Conservation (phyloP, 2,888 invertebrate species). For the Dryadula phaetusa region DNA sequence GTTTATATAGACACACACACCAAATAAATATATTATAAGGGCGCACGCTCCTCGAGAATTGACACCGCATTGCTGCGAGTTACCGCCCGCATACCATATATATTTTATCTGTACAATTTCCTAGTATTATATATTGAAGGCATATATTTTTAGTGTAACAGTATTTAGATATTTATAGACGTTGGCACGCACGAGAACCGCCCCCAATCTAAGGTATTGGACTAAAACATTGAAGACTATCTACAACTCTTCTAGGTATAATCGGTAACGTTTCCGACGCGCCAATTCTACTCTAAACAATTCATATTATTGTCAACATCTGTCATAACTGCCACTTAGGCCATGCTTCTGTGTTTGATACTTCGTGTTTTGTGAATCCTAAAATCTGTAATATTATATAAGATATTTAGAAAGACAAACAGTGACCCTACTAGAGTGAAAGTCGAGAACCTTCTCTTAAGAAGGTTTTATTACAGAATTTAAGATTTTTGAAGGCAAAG, state of each 20-base stretch:
- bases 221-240: conserved; percentile 51
- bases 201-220: conserved; percentile 46
- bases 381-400: conserved; percentile 23
- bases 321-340: conserved; percentile 24
- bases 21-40: conserved; percentile 63
- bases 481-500: conserved; percentile 10
- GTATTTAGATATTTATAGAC: conserved; percentile 35
- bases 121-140: conserved; percentile 35
- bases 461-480: conserved; percentile 20
- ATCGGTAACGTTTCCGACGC: conserved; percentile 39
- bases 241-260: conserved; percentile 47
- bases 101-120: conserved; percentile 42
- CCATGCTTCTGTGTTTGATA: conserved; percentile 15
- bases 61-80: conserved; percentile 70
- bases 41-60: conserved; percentile 76
- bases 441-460: background rate
- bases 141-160: conserved; percentile 27
- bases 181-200: conserved; percentile 42
- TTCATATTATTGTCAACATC: conserved; percentile 43
- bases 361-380: conserved; percentile 21
- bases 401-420: background rate
- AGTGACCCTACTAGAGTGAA: background rate
- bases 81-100: conserved; percentile 55
- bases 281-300: conserved; percentile 40
- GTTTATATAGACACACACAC: conserved; percentile 72